Conservation (phyloP, 2,888 invertebrate genomes). For the Drosophila basisetae region DNA sequence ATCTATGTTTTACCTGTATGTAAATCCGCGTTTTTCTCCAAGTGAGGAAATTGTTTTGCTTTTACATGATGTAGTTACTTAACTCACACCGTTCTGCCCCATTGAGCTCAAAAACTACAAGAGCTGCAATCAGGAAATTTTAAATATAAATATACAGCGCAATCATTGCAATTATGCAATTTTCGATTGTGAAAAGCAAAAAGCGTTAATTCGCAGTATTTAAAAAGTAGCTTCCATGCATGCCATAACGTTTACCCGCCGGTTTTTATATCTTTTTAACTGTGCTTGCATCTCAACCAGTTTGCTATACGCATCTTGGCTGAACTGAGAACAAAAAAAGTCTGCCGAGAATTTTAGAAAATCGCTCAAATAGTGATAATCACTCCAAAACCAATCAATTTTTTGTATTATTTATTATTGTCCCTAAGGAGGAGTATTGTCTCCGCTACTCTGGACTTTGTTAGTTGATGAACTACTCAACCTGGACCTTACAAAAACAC, state of each 20-base stretch:
- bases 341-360: not conserved
- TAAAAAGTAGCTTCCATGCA: constrained; percentile 19
- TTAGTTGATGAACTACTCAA: not conserved
- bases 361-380: not conserved
- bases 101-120: not conserved
- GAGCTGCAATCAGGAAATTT: not conserved
- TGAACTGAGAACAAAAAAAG: not conserved
- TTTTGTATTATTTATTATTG: too few species aligned
- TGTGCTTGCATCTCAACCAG: too few species aligned
- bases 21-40: not conserved
- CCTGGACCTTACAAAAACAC: not conserved
- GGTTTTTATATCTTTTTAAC: constrained; percentile 1
- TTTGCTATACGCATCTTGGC: not conserved
- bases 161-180: not conserved
- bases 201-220: constrained; percentile 18
- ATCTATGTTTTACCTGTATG: not conserved
- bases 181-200: constrained; percentile 2
- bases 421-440: too few species aligned
- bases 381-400: too few species aligned
- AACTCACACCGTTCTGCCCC: not conserved
- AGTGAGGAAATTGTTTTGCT: not conserved
- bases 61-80: not conserved
- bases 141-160: not conserved
- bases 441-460: not conserved
- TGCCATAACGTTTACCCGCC: constrained; percentile 9